Evolutionary conservation across 1,140 invertebrate species (phyloP), one percentile per base, ranked within the genome.

Genomic region (Brachionus calyciflorus): DNA sequence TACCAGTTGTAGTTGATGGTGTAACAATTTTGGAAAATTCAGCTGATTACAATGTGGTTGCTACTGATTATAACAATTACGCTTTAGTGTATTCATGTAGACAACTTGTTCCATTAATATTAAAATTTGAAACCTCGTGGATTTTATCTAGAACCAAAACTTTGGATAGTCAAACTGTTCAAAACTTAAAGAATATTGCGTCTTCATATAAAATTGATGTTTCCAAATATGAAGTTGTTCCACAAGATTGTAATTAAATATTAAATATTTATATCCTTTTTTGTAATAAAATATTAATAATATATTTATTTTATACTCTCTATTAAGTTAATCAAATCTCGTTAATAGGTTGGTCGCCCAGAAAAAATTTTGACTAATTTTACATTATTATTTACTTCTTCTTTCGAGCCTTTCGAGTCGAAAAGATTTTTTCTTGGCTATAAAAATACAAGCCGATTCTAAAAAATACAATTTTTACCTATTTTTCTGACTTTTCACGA

Each of bases 101-200:
- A 24, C 69, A 73, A 73, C 19, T 73, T 14, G 19, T 73, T n/a
- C 69, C 69, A 49, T 30, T n/a, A 4, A 51, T 73, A 24, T 14
- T 73, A n/a, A 73, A 73, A 55, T 55, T 73, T 14, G 69, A 73
- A 41, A 55, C 40, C 17, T 51, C 51, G 7, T 73, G 69, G 69
- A 73, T 73, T 51, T 73, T 73, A 46, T 49, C 46, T 17, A 49
- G 69, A 73, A 55, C 26, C 17, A 73, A 73, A 12, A 73, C 46
- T 55, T 55, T 73, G 5, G 46, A 51, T 41, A 3, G 17, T 40
- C 46, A 55, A 37, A 73, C 30, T 14, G 1, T 73, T 40, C n/a
- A 49, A 12, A 9, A 51, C 17, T 21, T 73, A 17, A 73, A 73
- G 41, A 24, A 49, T 5, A 33, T 37, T 3, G 46, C 30, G 9